Evolutionary conservation across 1,140 invertebrate genomes (phyloP).

Genomic region (Leptestheria dahalacensis): DNA sequence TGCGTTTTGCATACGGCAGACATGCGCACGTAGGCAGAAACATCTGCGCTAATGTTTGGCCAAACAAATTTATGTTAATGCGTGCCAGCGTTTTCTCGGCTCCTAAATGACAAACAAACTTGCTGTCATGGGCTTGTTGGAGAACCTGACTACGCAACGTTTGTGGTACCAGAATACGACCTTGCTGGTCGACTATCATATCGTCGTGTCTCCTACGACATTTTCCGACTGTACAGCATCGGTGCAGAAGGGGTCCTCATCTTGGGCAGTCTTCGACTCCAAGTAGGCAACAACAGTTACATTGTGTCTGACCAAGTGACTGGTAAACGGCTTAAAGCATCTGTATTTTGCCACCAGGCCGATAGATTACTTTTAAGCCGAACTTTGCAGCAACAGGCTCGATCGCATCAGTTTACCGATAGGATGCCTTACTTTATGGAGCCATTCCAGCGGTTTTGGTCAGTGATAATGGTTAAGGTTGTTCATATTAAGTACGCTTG

Average conservation of each 20-base stretch:
- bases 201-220: neutral
- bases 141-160: neutral
- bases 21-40: conserved; percentile 16
- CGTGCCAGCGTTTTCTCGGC: conserved; percentile 11
- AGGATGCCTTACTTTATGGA: neutral
- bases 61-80: conserved; percentile 4
- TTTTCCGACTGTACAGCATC: neutral
- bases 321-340: neutral
- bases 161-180: neutral
- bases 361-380: too few relatives aligned
- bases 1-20: conserved; percentile 15
- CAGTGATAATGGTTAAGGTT: neutral
- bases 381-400: neutral
- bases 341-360: neutral
- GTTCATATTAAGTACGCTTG: neutral
- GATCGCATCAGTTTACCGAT: neutral
- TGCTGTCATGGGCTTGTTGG: conserved; percentile 10
- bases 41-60: too few relatives aligned
- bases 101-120: conserved; percentile 8
- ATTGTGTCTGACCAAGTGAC: neutral
- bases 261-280: neutral
- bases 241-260: neutral
- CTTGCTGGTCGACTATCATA: neutral
- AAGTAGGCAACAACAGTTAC: neutral
- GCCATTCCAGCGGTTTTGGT: neutral